Evolutionary conservation across 2,113 vertebrate genomes (phyloP), one percentile per base, ranked within the genome.

Genomic region (Cacatua alba): DNA sequence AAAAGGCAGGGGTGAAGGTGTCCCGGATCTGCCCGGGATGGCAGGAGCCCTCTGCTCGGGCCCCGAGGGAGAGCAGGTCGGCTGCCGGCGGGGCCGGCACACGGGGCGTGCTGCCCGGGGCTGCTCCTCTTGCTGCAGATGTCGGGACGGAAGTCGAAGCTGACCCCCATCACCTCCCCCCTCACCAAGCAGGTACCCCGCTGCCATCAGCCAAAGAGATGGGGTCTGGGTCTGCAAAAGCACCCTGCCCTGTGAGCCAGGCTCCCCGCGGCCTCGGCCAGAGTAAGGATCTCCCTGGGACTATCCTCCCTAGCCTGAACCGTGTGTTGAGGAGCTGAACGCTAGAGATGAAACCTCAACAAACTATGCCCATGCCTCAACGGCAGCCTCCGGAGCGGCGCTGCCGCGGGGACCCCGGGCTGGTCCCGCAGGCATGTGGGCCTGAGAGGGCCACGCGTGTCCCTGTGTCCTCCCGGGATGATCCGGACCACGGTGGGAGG

Each of bases 291-390:
- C 37, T 31, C 37, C 39, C 67, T 7, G 16, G 59, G 25, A 4
- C 13, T 49, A 7, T 3, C 35, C 10, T 64, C 14, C 26, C 41
- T 17, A 43, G n/a, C 76, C 81, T 64, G 29, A 14, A 28, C 24
- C 10, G 7, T 16, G 29, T 23, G 37, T 83, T 49, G 23, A 25
- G 59, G 11, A 68, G 31, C n/a, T 5, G 9, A 55, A 13, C 0
- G 4, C 44, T 20, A 6, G 43, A 85, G 59, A 25, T 2, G 31
- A n/a, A 9, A 18, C 26, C 51, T 79, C 62, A 6, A 13, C 6
- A 14, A 51, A 53, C n/a, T 10, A 17, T 0, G 31, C 4, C 14
- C 33, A 17, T 1, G 8, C 21, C 28, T 11, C 33, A 5, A 41
- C 0, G 52, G 16, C 74, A 41, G 16, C 65, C 75, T 35, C 4